Evolutionary conservation across 2,797 vertebrate genomes (phyloP).

Genomic region (Anguilla obscura): DNA sequence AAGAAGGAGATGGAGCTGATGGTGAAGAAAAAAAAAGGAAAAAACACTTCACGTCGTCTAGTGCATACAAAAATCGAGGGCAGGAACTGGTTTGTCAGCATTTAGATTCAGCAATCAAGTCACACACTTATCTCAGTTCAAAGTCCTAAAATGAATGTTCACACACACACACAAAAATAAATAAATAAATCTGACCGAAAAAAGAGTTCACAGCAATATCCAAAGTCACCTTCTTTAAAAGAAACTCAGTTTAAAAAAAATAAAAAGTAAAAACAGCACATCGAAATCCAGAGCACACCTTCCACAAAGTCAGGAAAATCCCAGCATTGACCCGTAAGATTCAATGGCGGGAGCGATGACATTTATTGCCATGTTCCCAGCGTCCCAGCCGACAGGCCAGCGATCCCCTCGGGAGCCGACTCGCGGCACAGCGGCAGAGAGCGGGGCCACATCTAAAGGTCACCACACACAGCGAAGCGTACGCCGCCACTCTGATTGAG

Average conservation of each 20-base stretch:
- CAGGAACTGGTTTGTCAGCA: neutral
- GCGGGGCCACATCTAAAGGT: constrained; percentile 46
- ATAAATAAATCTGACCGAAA: neutral
- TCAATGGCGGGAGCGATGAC: constrained; percentile 45
- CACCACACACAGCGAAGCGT: constrained; percentile 42
- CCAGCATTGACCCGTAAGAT: constrained; percentile 39
- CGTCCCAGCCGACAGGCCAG: neutral
- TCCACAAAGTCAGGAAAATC: constrained; percentile 25
- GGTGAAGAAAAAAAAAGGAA: neutral
- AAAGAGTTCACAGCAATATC: neutral
- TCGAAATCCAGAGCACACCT: neutral
- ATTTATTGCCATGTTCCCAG: constrained; percentile 42
- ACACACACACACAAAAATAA: constrained; percentile 9
- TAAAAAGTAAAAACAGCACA: neutral
- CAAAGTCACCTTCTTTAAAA: neutral
- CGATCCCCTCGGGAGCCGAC: constrained; percentile 3
- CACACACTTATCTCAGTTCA: constrained; percentile 12
- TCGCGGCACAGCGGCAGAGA: constrained; percentile 36
- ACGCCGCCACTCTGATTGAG: constrained; percentile 32
- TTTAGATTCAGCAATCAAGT: constrained; percentile 5
- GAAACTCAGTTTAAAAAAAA: neutral
- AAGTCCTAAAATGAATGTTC: constrained; percentile 12
- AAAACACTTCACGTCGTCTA: neutral
- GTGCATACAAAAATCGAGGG: neutral
- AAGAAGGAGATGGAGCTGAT: neutral